These are phyloP conservation scores for Spea bombifrons DNA, from an alignment of 2,113 vertebrate species.

Conservation along the genomic window DNA sequence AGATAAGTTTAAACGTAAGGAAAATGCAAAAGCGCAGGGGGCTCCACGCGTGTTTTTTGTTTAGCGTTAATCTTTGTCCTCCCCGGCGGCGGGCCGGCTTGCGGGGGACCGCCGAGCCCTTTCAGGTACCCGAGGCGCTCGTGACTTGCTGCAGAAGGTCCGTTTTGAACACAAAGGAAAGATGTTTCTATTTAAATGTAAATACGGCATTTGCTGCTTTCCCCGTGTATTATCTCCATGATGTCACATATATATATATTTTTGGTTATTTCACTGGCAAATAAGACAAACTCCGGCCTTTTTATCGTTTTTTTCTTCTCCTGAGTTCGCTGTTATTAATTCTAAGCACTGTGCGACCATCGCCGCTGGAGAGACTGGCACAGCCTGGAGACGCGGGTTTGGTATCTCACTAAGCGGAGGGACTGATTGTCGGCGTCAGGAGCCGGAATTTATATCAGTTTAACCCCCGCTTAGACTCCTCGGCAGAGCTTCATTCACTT, in stretches of 20 bases:
- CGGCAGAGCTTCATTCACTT: too few relatives aligned
- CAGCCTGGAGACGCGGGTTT: too few relatives aligned
- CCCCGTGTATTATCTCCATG: neutral
- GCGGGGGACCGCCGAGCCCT: neutral
- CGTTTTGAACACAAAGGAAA: neutral
- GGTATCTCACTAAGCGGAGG: too few relatives aligned
- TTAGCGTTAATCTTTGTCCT: neutral
- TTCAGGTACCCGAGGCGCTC: neutral
- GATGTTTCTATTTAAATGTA: neutral
- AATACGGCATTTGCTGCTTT: neutral
- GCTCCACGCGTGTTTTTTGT: neutral
- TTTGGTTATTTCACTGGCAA: neutral
- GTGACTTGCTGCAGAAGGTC: neutral
- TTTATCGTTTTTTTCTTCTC: too few relatives aligned
- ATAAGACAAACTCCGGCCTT: too few relatives aligned
- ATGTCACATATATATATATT: neutral
- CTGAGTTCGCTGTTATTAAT: too few relatives aligned
- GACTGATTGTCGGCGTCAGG: too few relatives aligned
- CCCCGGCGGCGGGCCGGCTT: neutral
- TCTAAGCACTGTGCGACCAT: too few relatives aligned
- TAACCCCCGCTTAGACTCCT: too few relatives aligned
- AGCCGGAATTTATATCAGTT: too few relatives aligned
- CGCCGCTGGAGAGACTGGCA: too few relatives aligned
- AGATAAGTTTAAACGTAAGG: neutral
- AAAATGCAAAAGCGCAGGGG: neutral